Conservation (phyloP, 1,140 invertebrate genomes). For the Drosophila novamexicana region DNA sequence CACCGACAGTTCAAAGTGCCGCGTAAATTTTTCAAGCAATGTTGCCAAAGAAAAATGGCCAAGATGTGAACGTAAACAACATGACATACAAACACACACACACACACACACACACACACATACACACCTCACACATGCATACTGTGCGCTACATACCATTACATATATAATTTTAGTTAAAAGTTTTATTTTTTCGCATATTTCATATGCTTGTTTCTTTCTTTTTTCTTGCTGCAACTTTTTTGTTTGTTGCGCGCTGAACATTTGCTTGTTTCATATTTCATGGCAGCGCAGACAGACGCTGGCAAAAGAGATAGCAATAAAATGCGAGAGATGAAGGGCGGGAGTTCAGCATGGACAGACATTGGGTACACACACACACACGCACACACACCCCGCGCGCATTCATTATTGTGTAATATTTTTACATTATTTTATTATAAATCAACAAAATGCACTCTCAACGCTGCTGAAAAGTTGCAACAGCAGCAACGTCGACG, state of each 20-base stretch:
- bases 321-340: constrained; percentile 1
- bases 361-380: constrained; percentile 15
- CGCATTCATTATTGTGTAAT: constrained; percentile 83
- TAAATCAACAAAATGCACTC: constrained; percentile 84
- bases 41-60: constrained; percentile 63
- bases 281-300: constrained; percentile 65
- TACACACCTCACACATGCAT: background rate
- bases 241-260: constrained; percentile 44
- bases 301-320: constrained; percentile 19
- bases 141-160: constrained; percentile 44
- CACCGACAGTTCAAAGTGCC: constrained; percentile 39
- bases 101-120: constrained; percentile 16
- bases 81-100: constrained; percentile 64
- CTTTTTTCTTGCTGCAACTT: constrained; percentile 60
- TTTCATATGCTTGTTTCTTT: constrained; percentile 69
- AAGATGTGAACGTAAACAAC: constrained; percentile 72
- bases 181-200: constrained; percentile 81
- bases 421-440: constrained; percentile 84
- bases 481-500: constrained; percentile 43
- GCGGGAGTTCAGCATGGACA: background rate
- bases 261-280: constrained; percentile 76
- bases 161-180: constrained; percentile 83
- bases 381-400: constrained; percentile 23
- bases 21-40: constrained; percentile 31
- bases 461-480: constrained; percentile 67